phyloP scores from a whole-genome alignment of 2,797 vertebrate species.

The Hybognathus amarus region DNA sequence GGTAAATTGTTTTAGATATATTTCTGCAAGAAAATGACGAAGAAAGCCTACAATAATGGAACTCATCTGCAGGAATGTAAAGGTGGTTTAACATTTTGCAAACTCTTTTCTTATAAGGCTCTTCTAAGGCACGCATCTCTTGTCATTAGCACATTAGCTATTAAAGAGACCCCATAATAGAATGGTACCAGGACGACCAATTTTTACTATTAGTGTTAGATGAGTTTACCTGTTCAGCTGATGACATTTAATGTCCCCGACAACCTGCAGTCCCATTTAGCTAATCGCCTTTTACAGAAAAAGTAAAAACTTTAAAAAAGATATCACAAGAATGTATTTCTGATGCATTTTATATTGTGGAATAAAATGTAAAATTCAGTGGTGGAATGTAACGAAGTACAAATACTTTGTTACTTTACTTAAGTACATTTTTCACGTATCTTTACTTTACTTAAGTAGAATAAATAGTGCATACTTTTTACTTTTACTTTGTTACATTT shows the following conservation, averaged over 20 bases:
- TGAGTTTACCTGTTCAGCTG: too few species aligned
- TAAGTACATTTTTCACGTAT: too few species aligned
- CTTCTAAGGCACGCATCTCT: background rate
- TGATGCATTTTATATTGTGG: background rate
- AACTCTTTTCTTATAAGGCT: background rate
- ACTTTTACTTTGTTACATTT: too few species aligned
- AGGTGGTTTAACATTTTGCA: background rate
- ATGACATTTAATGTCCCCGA: too few species aligned
- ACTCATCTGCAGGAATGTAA: background rate
- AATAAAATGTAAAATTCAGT: background rate
- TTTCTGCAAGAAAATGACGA: conserved; percentile 8
- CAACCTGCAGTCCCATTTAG: too few species aligned
- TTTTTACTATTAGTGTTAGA: too few species aligned
- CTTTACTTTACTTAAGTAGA: too few species aligned
- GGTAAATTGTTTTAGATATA: conserved; percentile 20
- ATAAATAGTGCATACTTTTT: too few species aligned
- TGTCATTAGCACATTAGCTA: background rate
- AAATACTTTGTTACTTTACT: too few species aligned
- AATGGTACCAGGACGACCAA: background rate
- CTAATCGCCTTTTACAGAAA: background rate
- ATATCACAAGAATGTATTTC: too few species aligned
- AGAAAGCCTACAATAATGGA: background rate
- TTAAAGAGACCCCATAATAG: background rate
- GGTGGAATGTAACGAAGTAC: too few species aligned
- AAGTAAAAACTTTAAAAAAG: background rate